These are phyloP conservation scores for Formica selysi DNA, from an alignment of 1,140 invertebrate genomes.

Conservation along the genomic window DNA sequence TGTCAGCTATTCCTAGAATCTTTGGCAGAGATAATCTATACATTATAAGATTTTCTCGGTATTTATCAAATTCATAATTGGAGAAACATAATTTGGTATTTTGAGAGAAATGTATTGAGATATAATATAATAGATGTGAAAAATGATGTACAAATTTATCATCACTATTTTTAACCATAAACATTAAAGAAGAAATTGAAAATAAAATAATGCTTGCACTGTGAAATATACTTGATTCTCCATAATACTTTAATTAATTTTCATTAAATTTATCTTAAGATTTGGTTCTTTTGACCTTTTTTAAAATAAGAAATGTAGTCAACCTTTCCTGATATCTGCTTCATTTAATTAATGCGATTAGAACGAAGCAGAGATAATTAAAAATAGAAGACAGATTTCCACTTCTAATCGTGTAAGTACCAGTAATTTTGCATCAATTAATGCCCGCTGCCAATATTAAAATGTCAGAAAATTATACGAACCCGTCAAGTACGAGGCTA, in stretches of 20 bases:
- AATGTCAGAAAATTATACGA: background rate
- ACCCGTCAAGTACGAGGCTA: background rate
- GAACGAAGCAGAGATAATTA: background rate
- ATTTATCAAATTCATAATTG: slow-evolving; percentile 42
- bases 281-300: background rate
- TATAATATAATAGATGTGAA: background rate
- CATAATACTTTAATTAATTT: background rate
- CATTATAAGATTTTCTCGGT: slow-evolving; percentile 14
- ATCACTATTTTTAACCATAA: background rate
- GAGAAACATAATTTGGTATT: slow-evolving; percentile 21
- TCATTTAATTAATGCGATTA: background rate
- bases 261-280: background rate
- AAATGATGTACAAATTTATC: background rate
- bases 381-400: background rate
- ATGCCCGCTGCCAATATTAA: slow-evolving; percentile 3
- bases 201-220: background rate
- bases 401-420: background rate
- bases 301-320: background rate
- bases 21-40: slow-evolving; percentile 7
- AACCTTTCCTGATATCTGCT: background rate
- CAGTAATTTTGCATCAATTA: slow-evolving; percentile 34
- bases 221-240: background rate
- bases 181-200: background rate
- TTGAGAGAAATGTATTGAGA: background rate
- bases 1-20: slow-evolving; percentile 5